Evolutionary conservation across 2,888 invertebrate species (phyloP).

Genomic region (Caenorhabditis sp.): DNA sequence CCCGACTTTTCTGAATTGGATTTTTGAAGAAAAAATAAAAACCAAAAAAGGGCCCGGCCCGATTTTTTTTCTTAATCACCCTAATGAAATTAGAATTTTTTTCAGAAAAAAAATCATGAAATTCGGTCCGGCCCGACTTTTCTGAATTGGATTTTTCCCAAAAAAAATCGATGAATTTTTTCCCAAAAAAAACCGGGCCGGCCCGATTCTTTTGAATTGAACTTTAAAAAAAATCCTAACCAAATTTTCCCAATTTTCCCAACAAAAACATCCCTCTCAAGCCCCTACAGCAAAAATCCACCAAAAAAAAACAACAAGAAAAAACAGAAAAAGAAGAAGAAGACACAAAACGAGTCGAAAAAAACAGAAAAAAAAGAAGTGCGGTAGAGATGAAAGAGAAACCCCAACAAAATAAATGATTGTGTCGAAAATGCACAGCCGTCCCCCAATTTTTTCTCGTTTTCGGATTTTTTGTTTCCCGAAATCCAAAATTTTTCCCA

Average conservation of each 20-base stretch:
- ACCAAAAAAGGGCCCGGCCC: too few relatives aligned
- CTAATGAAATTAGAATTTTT: too few relatives aligned
- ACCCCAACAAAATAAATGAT: not conserved
- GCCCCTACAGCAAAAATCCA: conserved; percentile 15
- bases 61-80: too few relatives aligned
- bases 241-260: too few relatives aligned
- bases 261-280: too few relatives aligned
- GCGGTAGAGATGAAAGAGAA: not conserved
- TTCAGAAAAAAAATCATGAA: too few relatives aligned
- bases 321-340: not conserved
- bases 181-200: too few relatives aligned
- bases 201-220: not conserved
- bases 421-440: not conserved
- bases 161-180: not conserved
- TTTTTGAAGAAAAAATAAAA: not conserved
- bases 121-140: too few relatives aligned
- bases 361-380: not conserved
- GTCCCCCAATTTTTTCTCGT: not conserved
- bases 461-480: not conserved
- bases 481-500: too few relatives aligned
- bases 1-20: too few relatives aligned
- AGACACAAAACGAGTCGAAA: not conserved
- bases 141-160: too few relatives aligned
- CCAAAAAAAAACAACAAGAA: conserved; percentile 30
- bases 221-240: not conserved